These are phyloP conservation scores for Lasioglossum baleicum DNA, from an alignment of 1,140 invertebrate species.

Conservation along the genomic window DNA sequence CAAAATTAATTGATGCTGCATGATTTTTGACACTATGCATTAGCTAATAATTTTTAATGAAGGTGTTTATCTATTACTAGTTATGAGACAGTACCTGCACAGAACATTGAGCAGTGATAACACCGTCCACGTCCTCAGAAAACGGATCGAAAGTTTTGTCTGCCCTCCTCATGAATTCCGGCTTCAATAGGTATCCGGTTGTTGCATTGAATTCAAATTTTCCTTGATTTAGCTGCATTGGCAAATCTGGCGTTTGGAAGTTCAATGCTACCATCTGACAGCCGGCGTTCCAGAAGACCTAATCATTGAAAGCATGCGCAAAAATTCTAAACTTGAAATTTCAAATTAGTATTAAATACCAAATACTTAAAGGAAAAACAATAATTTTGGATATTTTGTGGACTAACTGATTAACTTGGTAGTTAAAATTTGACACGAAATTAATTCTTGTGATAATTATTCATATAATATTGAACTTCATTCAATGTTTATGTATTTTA, in stretches of 20 bases:
- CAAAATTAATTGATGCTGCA: no score
- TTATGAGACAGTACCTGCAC: slow-evolving; percentile 80
- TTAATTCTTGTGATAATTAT: no score
- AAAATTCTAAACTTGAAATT: background rate
- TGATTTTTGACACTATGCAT: no score
- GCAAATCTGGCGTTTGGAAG: slow-evolving; percentile 89
- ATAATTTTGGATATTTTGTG: no score
- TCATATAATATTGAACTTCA: no score
- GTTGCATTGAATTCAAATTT: slow-evolving; percentile 89
- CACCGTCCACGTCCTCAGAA: slow-evolving; percentile 89
- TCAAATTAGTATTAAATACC: no score
- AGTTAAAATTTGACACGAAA: no score
- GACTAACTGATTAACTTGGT: no score
- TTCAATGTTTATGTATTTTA: no score
- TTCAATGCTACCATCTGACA: slow-evolving; percentile 91
- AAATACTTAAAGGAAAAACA: no score
- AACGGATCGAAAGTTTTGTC: slow-evolving; percentile 89
- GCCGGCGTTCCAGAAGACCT: slow-evolving; percentile 90
- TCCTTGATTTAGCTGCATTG: slow-evolving; percentile 90
- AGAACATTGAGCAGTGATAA: slow-evolving; percentile 88
- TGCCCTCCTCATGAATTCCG: slow-evolving; percentile 88
- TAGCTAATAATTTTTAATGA: no score
- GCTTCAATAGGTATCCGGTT: slow-evolving; percentile 87
- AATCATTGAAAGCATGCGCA: slow-evolving; percentile 15
- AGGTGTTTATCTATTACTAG: no score